Evolutionary conservation across 2,113 vertebrate species (phyloP), one percentile per base, ranked within the genome.

Genomic region (Galeopterus variegatus): DNA sequence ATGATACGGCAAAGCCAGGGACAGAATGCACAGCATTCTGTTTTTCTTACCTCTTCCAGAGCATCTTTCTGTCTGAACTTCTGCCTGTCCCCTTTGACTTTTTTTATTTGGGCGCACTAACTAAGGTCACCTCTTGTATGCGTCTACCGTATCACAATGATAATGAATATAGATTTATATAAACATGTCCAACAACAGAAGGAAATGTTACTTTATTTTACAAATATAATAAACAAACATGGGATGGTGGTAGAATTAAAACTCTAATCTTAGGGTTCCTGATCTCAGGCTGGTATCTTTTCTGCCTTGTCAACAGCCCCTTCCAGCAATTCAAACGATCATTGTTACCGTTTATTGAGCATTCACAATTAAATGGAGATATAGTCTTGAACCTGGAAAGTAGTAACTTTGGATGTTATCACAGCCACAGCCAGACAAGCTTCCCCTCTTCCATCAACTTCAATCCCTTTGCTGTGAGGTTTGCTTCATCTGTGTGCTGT

Each of bases 201-300:
- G 36, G 31, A 31, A 67, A 23, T 48, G 17, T 13, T 83, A 54
- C 8, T 9, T 92, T 75, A 81, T 88, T 83, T 93, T 62, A 64
- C 45, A 95, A 83, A 83, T 92, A 45, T 24, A 73, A 80, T 19
- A 81, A 92, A n/a, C 5, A 73, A 79, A 94, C 84, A 26, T 69
- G 52, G 14, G 76, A 56, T 15, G 50, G 11, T n/a, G 41, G 24
- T 76, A 85, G 45, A 92, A 77, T 60, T 77, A 28, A 95, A 89
- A 82, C 1, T n/a, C 14, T 31, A 81, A 92, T 60, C 11, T 67
- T 72, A 70, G 6, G n/a, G 6, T 45, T 95, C 33, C 67, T 50
- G 13, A 7, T 45, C 14, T 81, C 41, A 85, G 70, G 45, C 19
- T 56, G 52, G 62, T 45, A 52, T 31, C 21, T 87, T 48, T 0